These are phyloP conservation scores for Lindbergichthys nudifrons DNA, from an alignment of 2,797 vertebrate species.

Conservation along the genomic window DNA sequence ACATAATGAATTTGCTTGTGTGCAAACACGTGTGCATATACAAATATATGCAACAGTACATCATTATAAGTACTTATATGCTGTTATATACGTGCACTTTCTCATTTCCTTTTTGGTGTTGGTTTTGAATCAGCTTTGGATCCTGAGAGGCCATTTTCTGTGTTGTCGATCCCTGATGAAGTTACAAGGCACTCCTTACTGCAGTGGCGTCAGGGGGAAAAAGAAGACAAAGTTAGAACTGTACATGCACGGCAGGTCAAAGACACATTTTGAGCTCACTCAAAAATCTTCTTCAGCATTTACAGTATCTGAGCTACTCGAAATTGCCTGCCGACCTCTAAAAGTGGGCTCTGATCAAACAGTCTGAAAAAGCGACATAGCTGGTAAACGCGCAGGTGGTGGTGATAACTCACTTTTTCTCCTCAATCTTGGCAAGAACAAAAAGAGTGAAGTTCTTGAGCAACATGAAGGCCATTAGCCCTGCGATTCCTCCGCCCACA, in stretches of 20 bases:
- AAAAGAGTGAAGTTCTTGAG: constrained; percentile 93
- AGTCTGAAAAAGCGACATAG: constrained; percentile 14
- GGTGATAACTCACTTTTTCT: constrained; percentile 92
- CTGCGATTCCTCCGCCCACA: constrained; percentile 90
- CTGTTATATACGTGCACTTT: constrained; percentile 65
- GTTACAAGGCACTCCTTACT: constrained; percentile 98
- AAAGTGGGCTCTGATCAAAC: constrained; percentile 31
- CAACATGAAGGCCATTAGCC: constrained; percentile 91
- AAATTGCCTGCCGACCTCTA: not conserved
- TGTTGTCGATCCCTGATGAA: constrained; percentile 97
- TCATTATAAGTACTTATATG: constrained; percentile 57
- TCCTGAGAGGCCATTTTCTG: constrained; percentile 94
- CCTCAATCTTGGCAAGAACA: constrained; percentile 90
- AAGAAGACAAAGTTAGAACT: constrained; percentile 36
- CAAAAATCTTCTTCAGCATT: constrained; percentile 15
- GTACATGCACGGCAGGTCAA: constrained; percentile 1
- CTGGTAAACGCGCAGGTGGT: constrained; percentile 2
- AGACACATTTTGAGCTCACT: constrained; percentile 1
- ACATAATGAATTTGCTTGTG: constrained; percentile 58
- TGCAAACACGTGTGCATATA: constrained; percentile 68
- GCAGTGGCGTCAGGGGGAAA: constrained; percentile 35
- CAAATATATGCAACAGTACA: constrained; percentile 72
- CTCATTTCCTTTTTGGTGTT: constrained; percentile 91
- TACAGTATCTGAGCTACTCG: not conserved
- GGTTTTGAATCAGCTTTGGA: constrained; percentile 92